A percentile compares a stretch with the other conserved stretches of the same genome.
phyloP scores from a whole-genome alignment of 2,797 vertebrate genomes.

The Poeciliopsis turneri region DNA sequence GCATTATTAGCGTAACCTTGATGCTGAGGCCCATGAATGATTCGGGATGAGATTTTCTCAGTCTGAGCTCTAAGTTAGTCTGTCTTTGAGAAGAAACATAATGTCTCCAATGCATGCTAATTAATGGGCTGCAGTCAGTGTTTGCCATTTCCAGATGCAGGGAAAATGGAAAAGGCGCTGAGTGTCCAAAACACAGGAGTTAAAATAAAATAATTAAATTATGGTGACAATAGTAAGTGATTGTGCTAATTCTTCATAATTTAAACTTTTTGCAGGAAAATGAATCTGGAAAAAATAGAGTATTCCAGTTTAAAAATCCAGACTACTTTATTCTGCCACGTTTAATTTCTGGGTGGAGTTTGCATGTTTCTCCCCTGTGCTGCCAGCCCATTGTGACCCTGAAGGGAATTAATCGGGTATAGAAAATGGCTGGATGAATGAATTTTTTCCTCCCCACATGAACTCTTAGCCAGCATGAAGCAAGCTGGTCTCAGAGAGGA shows the following conservation, averaged over 20 bases:
- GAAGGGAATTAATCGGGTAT: not conserved
- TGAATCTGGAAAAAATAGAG: not conserved
- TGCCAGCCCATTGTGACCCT: not conserved
- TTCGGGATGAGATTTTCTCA: slow-evolving; percentile 22
- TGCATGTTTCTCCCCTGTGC: not conserved
- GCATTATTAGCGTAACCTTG: slow-evolving; percentile 55
- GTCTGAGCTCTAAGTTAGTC: slow-evolving; percentile 22
- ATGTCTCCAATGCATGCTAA: slow-evolving; percentile 49
- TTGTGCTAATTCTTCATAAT: not conserved
- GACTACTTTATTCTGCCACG: not conserved
- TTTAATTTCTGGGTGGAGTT: not conserved
- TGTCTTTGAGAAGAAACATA: slow-evolving; percentile 43
- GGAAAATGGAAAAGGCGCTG: slow-evolving; percentile 3
- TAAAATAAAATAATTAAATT: not conserved
- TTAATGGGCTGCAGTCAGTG: slow-evolving; percentile 40
- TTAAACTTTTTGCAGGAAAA: not conserved
- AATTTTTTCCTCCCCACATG: not conserved
- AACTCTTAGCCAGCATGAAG: slow-evolving; percentile 2
- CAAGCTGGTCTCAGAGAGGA: not conserved
- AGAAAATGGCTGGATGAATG: slow-evolving; percentile 2
- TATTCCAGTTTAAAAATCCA: not conserved
- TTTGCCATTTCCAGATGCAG: slow-evolving; percentile 40
- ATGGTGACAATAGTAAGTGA: not conserved
- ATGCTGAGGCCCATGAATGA: slow-evolving; percentile 33
- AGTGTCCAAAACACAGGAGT: not conserved